phyloP scores from a whole-genome alignment of 2,888 invertebrate genomes.

The Branchipolynoe longqiensis region DNA sequence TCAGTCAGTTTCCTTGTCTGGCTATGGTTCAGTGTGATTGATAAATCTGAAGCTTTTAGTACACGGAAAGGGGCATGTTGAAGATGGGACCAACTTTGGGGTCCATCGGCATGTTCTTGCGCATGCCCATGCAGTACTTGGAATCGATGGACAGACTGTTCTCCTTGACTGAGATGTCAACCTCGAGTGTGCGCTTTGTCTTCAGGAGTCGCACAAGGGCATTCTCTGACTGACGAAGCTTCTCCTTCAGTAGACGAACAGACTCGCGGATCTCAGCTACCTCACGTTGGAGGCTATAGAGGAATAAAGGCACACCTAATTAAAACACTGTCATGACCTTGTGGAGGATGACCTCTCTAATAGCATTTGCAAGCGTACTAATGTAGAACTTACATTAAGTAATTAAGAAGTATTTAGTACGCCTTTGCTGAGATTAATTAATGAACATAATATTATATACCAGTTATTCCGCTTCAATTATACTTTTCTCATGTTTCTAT shows the following conservation, averaged over 20 bases:
- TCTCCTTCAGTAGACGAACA: slow-evolving; percentile 90
- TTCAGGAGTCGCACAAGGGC: slow-evolving; percentile 86
- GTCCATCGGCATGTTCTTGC: slow-evolving; percentile 90
- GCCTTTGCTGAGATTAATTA: too few species aligned
- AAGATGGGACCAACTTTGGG: slow-evolving; percentile 81
- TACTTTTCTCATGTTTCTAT: background rate
- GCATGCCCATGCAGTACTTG: slow-evolving; percentile 94
- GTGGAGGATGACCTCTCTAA: too few species aligned
- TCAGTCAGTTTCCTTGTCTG: too few species aligned
- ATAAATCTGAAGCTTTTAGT: too few species aligned
- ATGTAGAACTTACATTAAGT: too few species aligned
- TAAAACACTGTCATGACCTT: background rate
- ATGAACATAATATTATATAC: too few species aligned
- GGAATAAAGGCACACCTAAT: slow-evolving; percentile 61
- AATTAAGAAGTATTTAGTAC: too few species aligned
- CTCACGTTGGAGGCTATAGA: slow-evolving; percentile 90
- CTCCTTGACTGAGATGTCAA: slow-evolving; percentile 92
- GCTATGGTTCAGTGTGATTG: too few species aligned
- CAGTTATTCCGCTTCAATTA: background rate
- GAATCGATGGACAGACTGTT: slow-evolving; percentile 94
- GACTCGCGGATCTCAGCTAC: slow-evolving; percentile 92
- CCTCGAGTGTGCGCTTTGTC: slow-evolving; percentile 91
- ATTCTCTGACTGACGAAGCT: slow-evolving; percentile 85
- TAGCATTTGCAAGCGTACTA: too few species aligned
- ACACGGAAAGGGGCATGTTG: slow-evolving; percentile 76